Evolutionary conservation across 2,888 invertebrate species (phyloP).

Genomic region (Drosophila hawaiiensis): DNA sequence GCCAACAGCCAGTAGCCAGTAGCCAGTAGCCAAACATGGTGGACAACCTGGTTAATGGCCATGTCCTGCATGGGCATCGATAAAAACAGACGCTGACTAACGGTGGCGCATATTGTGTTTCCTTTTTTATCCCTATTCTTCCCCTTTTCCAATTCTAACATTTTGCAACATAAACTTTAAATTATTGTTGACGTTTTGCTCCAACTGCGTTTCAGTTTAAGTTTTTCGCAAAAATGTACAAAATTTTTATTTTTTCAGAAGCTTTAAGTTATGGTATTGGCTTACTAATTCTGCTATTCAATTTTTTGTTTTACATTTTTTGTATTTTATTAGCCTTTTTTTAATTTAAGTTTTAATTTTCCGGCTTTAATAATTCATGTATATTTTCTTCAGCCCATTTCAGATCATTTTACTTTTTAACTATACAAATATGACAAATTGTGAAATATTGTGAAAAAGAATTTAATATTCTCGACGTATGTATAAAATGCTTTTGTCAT

Average conservation of each 20-base stretch:
- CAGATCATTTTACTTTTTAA: not conserved
- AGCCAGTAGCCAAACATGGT: slow-evolving; percentile 37
- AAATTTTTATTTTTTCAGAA: not conserved
- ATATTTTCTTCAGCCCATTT: not conserved
- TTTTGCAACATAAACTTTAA: slow-evolving; percentile 8
- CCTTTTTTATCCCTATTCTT: not conserved
- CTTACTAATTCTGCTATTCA: not conserved
- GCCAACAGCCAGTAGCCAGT: slow-evolving; percentile 1
- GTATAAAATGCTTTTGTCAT: not conserved
- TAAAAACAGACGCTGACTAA: slow-evolving; percentile 55
- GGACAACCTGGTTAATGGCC: slow-evolving; percentile 58
- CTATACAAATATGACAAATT: not conserved
- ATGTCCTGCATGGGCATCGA: slow-evolving; percentile 55
- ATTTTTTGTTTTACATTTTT: not conserved
- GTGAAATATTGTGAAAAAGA: not conserved
- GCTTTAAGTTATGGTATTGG: not conserved
- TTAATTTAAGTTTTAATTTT: too few relatives aligned
- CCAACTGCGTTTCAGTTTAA: too few relatives aligned
- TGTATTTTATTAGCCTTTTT: not conserved
- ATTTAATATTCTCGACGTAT: not conserved
- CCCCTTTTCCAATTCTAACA: slow-evolving; percentile 4
- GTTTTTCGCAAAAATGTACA: not conserved
- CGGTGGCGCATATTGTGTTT: slow-evolving; percentile 17
- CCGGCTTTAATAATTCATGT: not conserved
- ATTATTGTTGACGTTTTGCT: not conserved